Percentiles rank a stretch among this genome's conserved stretches.
phyloP scores from a whole-genome alignment of 2,888 invertebrate species.

The Morpho helenor region DNA sequence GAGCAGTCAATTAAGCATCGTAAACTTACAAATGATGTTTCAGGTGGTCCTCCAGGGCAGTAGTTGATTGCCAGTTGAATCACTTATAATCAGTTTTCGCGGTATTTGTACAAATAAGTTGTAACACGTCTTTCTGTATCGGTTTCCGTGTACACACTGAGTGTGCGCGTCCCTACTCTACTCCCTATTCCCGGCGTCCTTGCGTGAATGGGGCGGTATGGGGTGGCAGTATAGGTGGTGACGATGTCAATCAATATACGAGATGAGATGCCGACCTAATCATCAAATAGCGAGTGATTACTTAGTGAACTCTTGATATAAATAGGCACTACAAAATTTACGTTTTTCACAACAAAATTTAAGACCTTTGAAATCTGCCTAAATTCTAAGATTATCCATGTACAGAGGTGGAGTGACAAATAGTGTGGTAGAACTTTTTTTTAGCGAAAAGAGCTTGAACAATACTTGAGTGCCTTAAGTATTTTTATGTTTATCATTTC shows the following conservation, averaged over 20 bases:
- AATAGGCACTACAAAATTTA: no score
- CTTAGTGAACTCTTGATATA: not conserved
- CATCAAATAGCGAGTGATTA: constrained; percentile 29
- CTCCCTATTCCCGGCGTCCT: constrained; percentile 75
- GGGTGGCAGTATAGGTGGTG: constrained; percentile 70
- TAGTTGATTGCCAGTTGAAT: constrained; percentile 32
- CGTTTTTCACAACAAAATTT: no score
- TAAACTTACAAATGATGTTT: constrained; percentile 64
- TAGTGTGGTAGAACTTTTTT: no score
- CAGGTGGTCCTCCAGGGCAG: constrained; percentile 59
- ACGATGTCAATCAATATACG: constrained; percentile 75
- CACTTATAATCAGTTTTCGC: constrained; percentile 47
- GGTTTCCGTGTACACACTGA: constrained; percentile 60
- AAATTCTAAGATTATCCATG: no score
- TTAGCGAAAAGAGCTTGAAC: no score
- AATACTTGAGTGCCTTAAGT: no score
- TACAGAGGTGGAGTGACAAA: no score
- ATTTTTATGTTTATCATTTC: no score
- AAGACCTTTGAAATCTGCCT: no score
- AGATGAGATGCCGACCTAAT: constrained; percentile 62
- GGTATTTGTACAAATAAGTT: constrained; percentile 29
- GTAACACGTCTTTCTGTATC: constrained; percentile 52
- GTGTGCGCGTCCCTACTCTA: constrained; percentile 76
- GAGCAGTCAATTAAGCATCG: constrained; percentile 15
- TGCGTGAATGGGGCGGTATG: constrained; percentile 70